phyloP scores from a whole-genome alignment of 2,888 invertebrate species.

The Pollenia amentaria region DNA sequence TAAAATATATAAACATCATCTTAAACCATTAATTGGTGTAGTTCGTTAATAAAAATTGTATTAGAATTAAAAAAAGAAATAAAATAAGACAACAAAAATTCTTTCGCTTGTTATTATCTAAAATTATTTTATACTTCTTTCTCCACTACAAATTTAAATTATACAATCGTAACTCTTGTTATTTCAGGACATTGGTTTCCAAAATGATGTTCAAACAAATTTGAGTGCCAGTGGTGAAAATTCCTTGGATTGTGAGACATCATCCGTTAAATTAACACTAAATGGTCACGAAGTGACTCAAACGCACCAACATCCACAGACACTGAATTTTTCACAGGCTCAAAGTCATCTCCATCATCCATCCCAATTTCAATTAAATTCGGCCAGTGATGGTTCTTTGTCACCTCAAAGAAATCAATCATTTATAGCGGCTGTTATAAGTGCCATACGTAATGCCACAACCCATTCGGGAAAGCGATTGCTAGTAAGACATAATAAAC shows the following conservation, averaged over 20 bases:
- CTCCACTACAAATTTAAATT: background rate
- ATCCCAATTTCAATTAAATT: constrained; percentile 75
- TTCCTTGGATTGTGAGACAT: constrained; percentile 77
- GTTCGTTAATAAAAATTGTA: constrained; percentile 31
- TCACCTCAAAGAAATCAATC: constrained; percentile 88
- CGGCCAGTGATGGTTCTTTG: constrained; percentile 84
- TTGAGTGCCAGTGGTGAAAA: constrained; percentile 89
- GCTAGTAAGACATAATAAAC: constrained; percentile 80
- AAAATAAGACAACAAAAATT: constrained; percentile 22
- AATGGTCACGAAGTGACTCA: constrained; percentile 79
- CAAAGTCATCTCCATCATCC: constrained; percentile 67
- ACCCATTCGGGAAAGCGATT: constrained; percentile 82
- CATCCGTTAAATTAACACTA: constrained; percentile 83
- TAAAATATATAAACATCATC: background rate
- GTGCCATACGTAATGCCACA: constrained; percentile 88
- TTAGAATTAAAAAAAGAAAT: background rate
- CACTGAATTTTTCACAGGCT: constrained; percentile 53
- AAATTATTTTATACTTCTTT: background rate
- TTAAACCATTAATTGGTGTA: constrained; percentile 48
- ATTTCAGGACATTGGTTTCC: constrained; percentile 89
- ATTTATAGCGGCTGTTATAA: constrained; percentile 90
- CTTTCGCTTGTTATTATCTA: constrained; percentile 55
- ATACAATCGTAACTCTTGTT: constrained; percentile 27
- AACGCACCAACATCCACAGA: constrained; percentile 58
- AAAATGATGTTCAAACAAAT: constrained; percentile 91